Percentiles rank a stretch among this genome's conserved stretches.
These are phyloP conservation scores for Xenus cinereus DNA, from an alignment of 2,113 vertebrate species.

Conservation along the genomic window DNA sequence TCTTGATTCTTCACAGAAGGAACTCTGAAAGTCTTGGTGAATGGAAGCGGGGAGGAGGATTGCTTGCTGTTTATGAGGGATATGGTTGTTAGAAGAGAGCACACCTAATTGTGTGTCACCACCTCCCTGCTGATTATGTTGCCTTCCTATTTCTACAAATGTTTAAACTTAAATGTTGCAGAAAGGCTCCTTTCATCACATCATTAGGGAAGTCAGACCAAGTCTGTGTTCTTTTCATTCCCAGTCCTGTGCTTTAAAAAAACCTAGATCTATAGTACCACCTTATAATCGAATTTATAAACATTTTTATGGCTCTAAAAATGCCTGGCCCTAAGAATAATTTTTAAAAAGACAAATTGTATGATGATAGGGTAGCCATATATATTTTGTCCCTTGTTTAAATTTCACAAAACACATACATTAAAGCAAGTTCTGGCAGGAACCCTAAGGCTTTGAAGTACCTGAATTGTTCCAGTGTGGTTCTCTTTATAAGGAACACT, in stretches of 20 bases:
- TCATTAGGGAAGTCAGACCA: not conserved
- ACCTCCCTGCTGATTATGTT: not conserved
- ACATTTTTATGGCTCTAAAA: not conserved
- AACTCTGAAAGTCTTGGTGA: not conserved
- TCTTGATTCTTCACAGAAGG: not conserved
- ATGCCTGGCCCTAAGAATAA: not conserved
- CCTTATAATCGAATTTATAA: not conserved
- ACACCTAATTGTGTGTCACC: not conserved
- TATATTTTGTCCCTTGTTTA: not conserved
- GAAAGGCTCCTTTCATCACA: not conserved
- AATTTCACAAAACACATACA: conserved; percentile 19
- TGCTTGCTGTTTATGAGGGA: not conserved
- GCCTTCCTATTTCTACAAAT: not conserved
- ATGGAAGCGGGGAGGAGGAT: not conserved
- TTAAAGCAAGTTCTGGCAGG: conserved; percentile 29
- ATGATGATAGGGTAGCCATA: not conserved
- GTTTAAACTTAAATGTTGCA: not conserved
- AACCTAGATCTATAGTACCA: not conserved
- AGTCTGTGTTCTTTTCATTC: not conserved
- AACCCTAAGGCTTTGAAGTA: conserved; percentile 30
- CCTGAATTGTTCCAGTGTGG: conserved; percentile 41
- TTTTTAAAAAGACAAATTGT: conserved; percentile 24
- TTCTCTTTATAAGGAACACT: conserved; percentile 47
- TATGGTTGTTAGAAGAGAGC: not conserved
- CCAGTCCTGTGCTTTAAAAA: not conserved